These are phyloP conservation scores for Drosophila rellima DNA, from an alignment of 2,888 invertebrate species.

Conservation along the genomic window DNA sequence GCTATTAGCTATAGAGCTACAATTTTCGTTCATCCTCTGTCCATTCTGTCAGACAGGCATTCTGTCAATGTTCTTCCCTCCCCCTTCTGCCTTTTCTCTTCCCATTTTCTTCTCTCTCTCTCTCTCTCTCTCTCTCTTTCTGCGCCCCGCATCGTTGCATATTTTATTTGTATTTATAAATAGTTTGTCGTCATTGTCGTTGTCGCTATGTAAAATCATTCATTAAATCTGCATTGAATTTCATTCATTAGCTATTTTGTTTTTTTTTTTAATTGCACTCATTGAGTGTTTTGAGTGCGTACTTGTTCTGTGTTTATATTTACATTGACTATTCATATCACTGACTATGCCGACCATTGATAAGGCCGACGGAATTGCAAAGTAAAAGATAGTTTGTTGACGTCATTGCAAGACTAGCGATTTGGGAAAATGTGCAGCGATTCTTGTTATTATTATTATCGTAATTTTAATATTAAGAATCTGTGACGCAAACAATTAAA, in stretches of 20 bases:
- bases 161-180: conserved; percentile 50
- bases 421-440: background rate
- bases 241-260: conserved; percentile 61
- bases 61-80: background rate
- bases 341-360: conserved; percentile 5
- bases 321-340: conserved; percentile 24
- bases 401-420: background rate
- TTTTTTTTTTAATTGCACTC: conserved; percentile 63
- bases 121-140: background rate
- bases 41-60: conserved; percentile 24
- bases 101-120: background rate
- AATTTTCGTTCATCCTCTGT: conserved; percentile 28
- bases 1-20: conserved; percentile 19
- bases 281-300: conserved; percentile 30
- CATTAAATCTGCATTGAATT: conserved; percentile 77
- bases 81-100: background rate
- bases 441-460: background rate
- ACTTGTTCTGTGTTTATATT: conserved; percentile 31
- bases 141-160: background rate
- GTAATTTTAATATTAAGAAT: conserved; percentile 14
- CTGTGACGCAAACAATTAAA: conserved; percentile 44
- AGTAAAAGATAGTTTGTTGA: background rate
- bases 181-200: conserved; percentile 66
- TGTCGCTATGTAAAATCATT: conserved; percentile 60
- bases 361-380: background rate